Evolutionary conservation across 2,888 invertebrate species (phyloP).

Genomic region (Ochropleura plecta): DNA sequence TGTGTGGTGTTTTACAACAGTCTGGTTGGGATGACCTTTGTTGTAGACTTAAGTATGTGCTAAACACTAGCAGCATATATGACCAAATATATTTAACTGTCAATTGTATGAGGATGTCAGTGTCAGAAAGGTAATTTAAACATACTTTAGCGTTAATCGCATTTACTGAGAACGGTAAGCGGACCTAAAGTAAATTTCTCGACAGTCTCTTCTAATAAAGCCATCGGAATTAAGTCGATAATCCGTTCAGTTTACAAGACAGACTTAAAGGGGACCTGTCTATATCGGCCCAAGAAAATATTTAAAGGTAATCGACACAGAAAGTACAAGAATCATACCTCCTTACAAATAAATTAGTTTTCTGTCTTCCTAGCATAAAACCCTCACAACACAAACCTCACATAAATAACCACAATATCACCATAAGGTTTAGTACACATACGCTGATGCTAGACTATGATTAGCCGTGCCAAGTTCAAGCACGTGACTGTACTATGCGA

Average conservation of each 20-base stretch:
- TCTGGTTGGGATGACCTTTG: not conserved
- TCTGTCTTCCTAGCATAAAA: not conserved
- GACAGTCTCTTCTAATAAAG: not conserved
- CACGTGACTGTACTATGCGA: constrained; percentile 45
- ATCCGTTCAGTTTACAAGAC: too few relatives aligned
- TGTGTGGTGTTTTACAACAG: not conserved
- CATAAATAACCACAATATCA: constrained; percentile 11
- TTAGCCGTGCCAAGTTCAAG: constrained; percentile 41
- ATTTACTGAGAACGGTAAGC: too few relatives aligned
- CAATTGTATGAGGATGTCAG: too few relatives aligned
- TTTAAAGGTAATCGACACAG: too few relatives aligned
- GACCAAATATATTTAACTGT: not conserved
- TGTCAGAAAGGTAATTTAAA: not conserved
- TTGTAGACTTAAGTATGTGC: not conserved
- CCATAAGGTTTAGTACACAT: constrained; percentile 25
- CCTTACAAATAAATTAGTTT: not conserved
- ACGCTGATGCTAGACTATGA: constrained; percentile 40
- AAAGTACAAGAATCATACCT: too few relatives aligned
- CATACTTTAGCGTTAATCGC: too few relatives aligned
- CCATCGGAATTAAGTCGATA: not conserved
- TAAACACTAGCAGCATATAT: not conserved
- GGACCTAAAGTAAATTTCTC: not conserved
- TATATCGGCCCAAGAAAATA: too few relatives aligned
- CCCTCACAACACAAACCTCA: constrained; percentile 3
- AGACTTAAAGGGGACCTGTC: too few relatives aligned